Percentiles rank a stretch among this genome's conserved stretches.
phyloP scores from a whole-genome alignment of 2,797 vertebrate species.

The Macroramphosus scolopax region DNA sequence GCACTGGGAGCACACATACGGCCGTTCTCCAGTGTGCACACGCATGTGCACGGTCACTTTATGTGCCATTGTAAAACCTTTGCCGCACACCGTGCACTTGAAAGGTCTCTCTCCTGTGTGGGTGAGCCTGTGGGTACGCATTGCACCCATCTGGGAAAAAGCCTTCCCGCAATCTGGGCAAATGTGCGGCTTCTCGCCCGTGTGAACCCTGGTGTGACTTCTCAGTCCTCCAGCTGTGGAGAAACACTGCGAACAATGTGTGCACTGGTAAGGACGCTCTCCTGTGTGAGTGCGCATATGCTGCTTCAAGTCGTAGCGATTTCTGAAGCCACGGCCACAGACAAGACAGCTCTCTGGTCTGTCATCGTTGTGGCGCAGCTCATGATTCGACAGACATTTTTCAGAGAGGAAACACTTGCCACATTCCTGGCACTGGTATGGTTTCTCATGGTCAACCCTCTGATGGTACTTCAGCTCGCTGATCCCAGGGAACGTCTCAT shows the following conservation, averaged over 20 bases:
- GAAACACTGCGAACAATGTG: conserved; percentile 75
- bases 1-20: conserved; percentile 73
- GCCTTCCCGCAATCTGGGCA: conserved; percentile 76
- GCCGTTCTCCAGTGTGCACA: conserved; percentile 71
- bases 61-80: conserved; percentile 75
- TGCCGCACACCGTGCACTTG: conserved; percentile 72
- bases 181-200: conserved; percentile 71
- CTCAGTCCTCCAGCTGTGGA: conserved; percentile 72
- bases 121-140: conserved; percentile 76
- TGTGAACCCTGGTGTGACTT: conserved; percentile 76
- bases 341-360: conserved; percentile 70
- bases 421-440: conserved; percentile 74
- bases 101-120: conserved; percentile 75
- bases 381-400: conserved; percentile 73
- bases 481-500: conserved; percentile 74
- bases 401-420: conserved; percentile 76
- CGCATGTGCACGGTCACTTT: conserved; percentile 77
- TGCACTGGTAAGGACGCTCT: conserved; percentile 76
- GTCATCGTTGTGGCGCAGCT: conserved; percentile 73
- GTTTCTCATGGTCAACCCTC: conserved; percentile 73
- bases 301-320: conserved; percentile 76
- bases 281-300: conserved; percentile 77
- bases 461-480: conserved; percentile 77
- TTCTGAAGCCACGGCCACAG: conserved; percentile 71
- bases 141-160: conserved; percentile 75